A percentile compares a stretch with the other conserved stretches of the same genome.
phyloP scores from a whole-genome alignment of 1,140 invertebrate genomes.

The Sitophilus oryzae region DNA sequence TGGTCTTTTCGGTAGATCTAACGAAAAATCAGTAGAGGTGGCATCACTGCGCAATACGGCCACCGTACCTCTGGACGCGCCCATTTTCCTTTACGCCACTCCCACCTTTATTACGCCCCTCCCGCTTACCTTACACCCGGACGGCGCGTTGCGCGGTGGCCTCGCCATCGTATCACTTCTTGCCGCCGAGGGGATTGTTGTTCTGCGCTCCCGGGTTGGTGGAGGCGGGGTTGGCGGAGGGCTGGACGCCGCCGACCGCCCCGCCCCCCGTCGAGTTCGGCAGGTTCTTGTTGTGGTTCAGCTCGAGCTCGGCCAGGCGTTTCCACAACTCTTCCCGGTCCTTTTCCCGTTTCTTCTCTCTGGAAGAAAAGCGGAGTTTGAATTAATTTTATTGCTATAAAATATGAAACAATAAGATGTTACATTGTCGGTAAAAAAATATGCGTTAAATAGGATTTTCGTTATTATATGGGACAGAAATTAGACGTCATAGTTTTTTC shows the following conservation, averaged over 20 bases:
- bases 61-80: too few species aligned
- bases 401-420: too few species aligned
- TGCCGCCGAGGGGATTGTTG: constrained; percentile 40
- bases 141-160: constrained; percentile 1
- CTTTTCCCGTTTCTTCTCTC: constrained; percentile 91
- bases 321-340: constrained; percentile 94
- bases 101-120: too few species aligned
- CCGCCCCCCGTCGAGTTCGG: constrained; percentile 14
- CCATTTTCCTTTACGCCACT: background rate
- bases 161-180: constrained; percentile 41
- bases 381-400: too few species aligned
- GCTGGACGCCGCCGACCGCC: constrained; percentile 3
- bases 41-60: too few species aligned
- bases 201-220: constrained; percentile 26
- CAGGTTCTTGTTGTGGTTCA: constrained; percentile 49
- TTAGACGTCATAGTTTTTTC: too few species aligned
- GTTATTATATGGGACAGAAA: too few species aligned
- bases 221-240: constrained; percentile 16
- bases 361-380: constrained; percentile 44
- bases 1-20: too few species aligned
- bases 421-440: too few species aligned
- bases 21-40: too few species aligned
- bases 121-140: constrained; percentile 5
- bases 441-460: too few species aligned
- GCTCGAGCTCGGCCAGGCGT: constrained; percentile 77